Conservation (phyloP, 2,113 vertebrate species). For the Lipotes vexillifer region DNA sequence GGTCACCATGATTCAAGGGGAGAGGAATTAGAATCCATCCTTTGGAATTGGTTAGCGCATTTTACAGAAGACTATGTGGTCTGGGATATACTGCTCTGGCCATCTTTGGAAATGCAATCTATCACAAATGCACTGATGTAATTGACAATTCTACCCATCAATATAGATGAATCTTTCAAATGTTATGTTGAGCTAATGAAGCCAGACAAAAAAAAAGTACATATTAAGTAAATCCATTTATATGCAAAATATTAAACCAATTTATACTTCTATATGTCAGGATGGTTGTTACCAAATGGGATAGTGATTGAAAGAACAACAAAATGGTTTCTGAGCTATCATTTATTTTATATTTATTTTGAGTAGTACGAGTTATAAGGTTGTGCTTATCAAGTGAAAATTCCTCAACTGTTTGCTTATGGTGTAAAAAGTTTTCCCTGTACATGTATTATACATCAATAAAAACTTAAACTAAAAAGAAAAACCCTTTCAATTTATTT, state of each 20-base stretch:
- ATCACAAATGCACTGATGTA: not conserved
- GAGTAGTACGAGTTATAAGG: not conserved
- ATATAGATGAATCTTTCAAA: not conserved
- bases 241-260: not conserved
- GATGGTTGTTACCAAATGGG: not conserved
- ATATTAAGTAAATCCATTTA: not conserved
- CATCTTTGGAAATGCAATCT: not conserved
- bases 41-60: not conserved
- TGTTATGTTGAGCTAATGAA: not conserved
- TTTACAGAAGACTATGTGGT: not conserved
- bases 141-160: not conserved
- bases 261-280: not conserved
- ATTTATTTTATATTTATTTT: not conserved
- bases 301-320: not conserved
- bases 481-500: not conserved
- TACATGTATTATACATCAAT: not conserved
- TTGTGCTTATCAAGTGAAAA: not conserved
- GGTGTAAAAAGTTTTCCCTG: not conserved
- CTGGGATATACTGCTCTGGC: not conserved
- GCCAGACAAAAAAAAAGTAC: not conserved
- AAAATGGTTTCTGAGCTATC: not conserved
- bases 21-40: not conserved
- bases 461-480: not conserved
- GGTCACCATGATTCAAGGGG: not conserved
- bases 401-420: not conserved